Evolutionary conservation across 2,888 invertebrate genomes (phyloP).

Genomic region (Sarcophaga carnaria): DNA sequence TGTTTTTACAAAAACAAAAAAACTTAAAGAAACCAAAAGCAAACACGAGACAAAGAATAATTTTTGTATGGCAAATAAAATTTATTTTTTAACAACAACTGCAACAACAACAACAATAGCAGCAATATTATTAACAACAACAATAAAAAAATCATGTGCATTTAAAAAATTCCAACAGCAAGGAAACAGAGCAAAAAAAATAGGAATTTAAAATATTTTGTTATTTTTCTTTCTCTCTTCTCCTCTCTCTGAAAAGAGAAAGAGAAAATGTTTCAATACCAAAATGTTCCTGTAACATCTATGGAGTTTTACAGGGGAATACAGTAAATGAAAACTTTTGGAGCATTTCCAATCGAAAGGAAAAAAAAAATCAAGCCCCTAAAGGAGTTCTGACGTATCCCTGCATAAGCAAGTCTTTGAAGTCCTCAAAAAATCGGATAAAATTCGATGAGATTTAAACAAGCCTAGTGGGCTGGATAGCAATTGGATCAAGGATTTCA

Average conservation of each 20-base stretch:
- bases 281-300: neutral
- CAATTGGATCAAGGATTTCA: too few relatives aligned
- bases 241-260: neutral
- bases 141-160: neutral
- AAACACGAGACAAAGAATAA: conserved; percentile 24
- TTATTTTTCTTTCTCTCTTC: neutral
- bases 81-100: neutral
- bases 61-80: conserved; percentile 11
- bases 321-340: too few relatives aligned
- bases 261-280: conserved; percentile 37
- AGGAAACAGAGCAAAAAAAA: conserved; percentile 40
- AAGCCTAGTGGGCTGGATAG: too few relatives aligned
- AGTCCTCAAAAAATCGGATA: too few relatives aligned
- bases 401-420: too few relatives aligned
- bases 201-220: conserved; percentile 13
- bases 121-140: conserved; percentile 18
- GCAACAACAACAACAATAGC: conserved; percentile 24
- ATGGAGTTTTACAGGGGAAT: too few relatives aligned
- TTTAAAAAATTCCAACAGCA: conserved; percentile 17
- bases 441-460: too few relatives aligned
- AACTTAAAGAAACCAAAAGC: neutral
- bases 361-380: too few relatives aligned
- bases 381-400: too few relatives aligned
- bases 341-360: too few relatives aligned
- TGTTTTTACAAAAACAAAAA: conserved; percentile 30